Percentiles rank a stretch among this genome's conserved stretches.
Evolutionary conservation across 1,140 invertebrate genomes (phyloP).

Genomic region (Contarinia nasturtii): DNA sequence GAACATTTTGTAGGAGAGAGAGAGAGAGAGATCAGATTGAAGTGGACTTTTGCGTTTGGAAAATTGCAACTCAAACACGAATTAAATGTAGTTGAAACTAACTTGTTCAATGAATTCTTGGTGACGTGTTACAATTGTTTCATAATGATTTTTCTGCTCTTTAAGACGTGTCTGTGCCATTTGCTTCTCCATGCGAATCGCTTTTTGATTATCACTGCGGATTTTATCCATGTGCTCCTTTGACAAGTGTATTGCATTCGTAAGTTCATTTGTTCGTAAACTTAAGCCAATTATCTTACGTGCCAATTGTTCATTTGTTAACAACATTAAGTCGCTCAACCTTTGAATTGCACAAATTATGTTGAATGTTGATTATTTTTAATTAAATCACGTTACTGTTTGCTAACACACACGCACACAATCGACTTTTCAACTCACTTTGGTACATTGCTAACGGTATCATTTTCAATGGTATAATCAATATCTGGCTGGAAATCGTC

Average conservation of each 20-base stretch:
- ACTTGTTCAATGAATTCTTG: conserved; percentile 48
- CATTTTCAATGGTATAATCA: conserved; percentile 20
- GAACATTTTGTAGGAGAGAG: not conserved
- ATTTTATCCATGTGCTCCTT: conserved; percentile 20
- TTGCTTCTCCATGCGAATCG: conserved; percentile 15
- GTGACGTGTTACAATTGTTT: conserved; percentile 37
- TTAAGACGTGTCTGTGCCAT: conserved; percentile 23
- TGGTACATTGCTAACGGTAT: conserved; percentile 21
- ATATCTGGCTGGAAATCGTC: conserved; percentile 19
- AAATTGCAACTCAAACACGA: not conserved
- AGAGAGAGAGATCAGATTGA: not conserved
- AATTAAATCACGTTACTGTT: not conserved
- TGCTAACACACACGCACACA: no score
- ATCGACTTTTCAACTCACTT: conserved; percentile 13
- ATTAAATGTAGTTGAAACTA: not conserved
- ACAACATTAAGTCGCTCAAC: conserved; percentile 19
- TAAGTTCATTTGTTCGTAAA: conserved; percentile 20
- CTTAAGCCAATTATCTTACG: conserved; percentile 17
- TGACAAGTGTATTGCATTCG: conserved; percentile 21
- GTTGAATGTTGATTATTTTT: not conserved
- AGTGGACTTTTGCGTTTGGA: not conserved
- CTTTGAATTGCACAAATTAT: conserved; percentile 2
- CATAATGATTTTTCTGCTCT: conserved; percentile 42
- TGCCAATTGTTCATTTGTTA: conserved; percentile 22
- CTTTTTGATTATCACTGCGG: conserved; percentile 18